phyloP scores from a whole-genome alignment of 2,797 vertebrate species.

The Micropoecilia bifurca region DNA sequence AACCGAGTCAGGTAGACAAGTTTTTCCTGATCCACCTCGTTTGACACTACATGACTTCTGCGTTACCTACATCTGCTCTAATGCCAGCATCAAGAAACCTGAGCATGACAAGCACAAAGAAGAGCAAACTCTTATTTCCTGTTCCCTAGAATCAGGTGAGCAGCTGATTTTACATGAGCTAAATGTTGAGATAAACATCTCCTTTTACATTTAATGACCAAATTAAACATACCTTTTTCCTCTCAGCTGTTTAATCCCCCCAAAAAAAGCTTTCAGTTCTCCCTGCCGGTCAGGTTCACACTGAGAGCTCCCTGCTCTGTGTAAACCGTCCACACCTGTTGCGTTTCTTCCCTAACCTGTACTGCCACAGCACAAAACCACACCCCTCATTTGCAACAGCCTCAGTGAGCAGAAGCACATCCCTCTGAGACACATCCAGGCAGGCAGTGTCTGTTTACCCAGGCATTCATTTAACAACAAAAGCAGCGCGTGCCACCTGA shows the following conservation, averaged over 20 bases:
- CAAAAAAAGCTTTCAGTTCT: slow-evolving; percentile 8
- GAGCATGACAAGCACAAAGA: neutral
- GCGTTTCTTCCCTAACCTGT: slow-evolving; percentile 23
- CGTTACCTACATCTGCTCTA: neutral
- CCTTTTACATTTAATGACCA: neutral
- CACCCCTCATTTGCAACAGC: slow-evolving; percentile 61
- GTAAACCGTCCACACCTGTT: slow-evolving; percentile 64
- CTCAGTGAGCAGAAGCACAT: slow-evolving; percentile 30
- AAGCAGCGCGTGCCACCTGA: neutral
- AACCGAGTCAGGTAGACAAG: slow-evolving; percentile 51
- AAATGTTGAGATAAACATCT: neutral
- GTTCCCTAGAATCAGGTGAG: neutral
- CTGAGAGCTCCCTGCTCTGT: slow-evolving; percentile 18
- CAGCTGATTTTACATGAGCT: neutral
- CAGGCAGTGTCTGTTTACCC: slow-evolving; percentile 31
- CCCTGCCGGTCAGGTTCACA: slow-evolving; percentile 11
- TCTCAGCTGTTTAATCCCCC: slow-evolving; percentile 5
- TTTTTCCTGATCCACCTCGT: slow-evolving; percentile 61
- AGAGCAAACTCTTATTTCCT: neutral
- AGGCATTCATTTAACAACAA: slow-evolving; percentile 2
- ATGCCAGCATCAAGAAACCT: neutral
- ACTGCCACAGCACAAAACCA: slow-evolving; percentile 39
- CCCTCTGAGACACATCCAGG: slow-evolving; percentile 16
- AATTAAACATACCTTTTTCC: slow-evolving; percentile 54
- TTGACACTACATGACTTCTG: neutral